Evolutionary conservation across 1,140 invertebrate species (phyloP).

Genomic region (Lethrus apterus): DNA sequence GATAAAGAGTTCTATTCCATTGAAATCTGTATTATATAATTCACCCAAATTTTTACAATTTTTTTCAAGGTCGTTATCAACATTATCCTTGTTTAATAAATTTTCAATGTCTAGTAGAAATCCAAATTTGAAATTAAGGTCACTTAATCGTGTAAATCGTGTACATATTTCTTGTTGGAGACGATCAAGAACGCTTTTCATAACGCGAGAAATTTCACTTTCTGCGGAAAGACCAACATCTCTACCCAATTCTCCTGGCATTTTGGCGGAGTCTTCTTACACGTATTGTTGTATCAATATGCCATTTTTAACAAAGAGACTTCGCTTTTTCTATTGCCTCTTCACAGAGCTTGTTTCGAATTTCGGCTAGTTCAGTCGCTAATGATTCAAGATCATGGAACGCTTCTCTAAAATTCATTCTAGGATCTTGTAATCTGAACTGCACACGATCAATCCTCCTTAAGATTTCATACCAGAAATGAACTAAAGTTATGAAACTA

Average conservation of each 20-base stretch:
- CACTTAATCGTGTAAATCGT: slow-evolving; percentile 5
- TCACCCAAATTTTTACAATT: slow-evolving; percentile 4
- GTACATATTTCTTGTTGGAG: slow-evolving; percentile 11
- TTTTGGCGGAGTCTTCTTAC: slow-evolving; percentile 1
- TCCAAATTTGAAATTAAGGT: slow-evolving; percentile 3
- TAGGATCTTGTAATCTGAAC: slow-evolving; percentile 1
- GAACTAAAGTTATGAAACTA: slow-evolving; percentile 13
- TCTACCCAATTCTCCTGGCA: slow-evolving; percentile 8
- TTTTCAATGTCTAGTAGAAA: slow-evolving; percentile 9
- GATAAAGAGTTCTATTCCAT: slow-evolving; percentile 1
- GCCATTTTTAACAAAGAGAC: background rate
- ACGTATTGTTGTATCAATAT: slow-evolving; percentile 8
- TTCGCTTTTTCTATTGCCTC: background rate
- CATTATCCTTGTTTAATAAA: slow-evolving; percentile 1
- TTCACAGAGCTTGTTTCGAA: background rate
- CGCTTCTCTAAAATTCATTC: background rate
- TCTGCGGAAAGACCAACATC: slow-evolving; percentile 15
- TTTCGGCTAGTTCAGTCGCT: background rate
- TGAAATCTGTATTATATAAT: background rate
- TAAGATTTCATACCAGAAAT: slow-evolving; percentile 15
- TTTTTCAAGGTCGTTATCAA: slow-evolving; percentile 7
- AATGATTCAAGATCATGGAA: slow-evolving; percentile 14
- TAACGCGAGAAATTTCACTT: slow-evolving; percentile 13
- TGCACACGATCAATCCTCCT: slow-evolving; percentile 7
- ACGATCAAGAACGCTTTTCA: slow-evolving; percentile 13